Base-by-base conservation (phyloP, 2,888 invertebrate species). In the Lithodes maja region DNA sequence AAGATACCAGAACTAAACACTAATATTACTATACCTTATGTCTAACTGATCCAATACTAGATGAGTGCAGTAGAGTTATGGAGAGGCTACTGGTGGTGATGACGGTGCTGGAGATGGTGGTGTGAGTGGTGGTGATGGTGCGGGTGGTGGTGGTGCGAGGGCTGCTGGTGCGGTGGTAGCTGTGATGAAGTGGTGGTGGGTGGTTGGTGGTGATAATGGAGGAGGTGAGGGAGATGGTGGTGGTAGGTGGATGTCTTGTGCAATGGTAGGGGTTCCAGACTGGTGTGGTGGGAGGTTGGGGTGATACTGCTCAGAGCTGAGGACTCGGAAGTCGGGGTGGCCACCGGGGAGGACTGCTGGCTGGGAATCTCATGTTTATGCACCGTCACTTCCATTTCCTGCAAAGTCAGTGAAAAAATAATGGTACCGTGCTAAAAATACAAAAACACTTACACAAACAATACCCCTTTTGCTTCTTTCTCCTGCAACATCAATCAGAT, bases 201-300 rank as follows among this genome's bases (percentile, higher is more conserved):
- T 49, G 83, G 87, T 33, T 81, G 86, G n/a, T 86, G 86, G 50
- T 87, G 87, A 71, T 87, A 87, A 53, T 89, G 88, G 9, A 85
- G 81, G n/a, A 85, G 79, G 55, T 89, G 88, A 17, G 85, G 84
- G 53, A 89, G 68, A 77, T 89, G 85, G 50, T 89, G 85, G 61
- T 84, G 88, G 74, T 88, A 83, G 80, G 68, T 81, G n/a, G 85
- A 52, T 49, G 81, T 54, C 81, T 89, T 89, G 85, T 89, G 88
- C 71, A 89, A 81, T 50, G 85, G 54, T 50, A 89, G 53, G 61
- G 88, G 88, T 52, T 89, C 85, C 55, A 79, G 3, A 52, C 54
- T 33, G 81, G 68, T 61, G 15, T 87, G 33, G 33, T 33, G 87
- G 17, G 80, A 55, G 68, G 52, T 84, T 74, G 85, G 15, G 71